Percentiles rank a stretch among this genome's conserved stretches.
phyloP scores from a whole-genome alignment of 2,113 vertebrate species.

The Halcyon malimbica region DNA sequence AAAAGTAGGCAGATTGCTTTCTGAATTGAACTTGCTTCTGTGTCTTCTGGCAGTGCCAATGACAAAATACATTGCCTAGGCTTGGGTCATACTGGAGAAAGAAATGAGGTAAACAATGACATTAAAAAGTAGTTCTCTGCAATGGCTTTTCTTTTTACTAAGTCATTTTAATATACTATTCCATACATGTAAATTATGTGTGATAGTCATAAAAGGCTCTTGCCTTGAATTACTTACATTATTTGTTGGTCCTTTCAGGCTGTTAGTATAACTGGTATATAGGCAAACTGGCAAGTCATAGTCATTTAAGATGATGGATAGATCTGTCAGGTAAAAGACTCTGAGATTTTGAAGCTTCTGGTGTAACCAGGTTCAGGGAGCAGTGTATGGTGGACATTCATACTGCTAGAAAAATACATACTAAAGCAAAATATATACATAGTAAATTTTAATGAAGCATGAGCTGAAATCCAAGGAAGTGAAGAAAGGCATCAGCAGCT shows the following conservation, averaged over 20 bases:
- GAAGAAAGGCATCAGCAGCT: background rate
- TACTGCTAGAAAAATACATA: background rate
- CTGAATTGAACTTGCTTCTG: background rate
- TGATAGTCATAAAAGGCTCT: background rate
- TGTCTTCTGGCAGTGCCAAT: constrained; percentile 17
- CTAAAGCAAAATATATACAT: background rate
- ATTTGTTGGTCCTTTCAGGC: background rate
- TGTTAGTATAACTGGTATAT: background rate
- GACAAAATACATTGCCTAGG: constrained; percentile 38
- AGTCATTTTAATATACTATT: constrained; percentile 18
- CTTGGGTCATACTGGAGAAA: constrained; percentile 19
- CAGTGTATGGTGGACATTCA: background rate
- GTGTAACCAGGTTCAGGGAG: background rate
- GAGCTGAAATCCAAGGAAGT: background rate
- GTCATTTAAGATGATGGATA: background rate
- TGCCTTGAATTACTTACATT: background rate
- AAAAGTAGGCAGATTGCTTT: constrained; percentile 29
- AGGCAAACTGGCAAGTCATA: background rate
- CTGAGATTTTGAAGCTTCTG: background rate
- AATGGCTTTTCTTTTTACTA: constrained; percentile 21
- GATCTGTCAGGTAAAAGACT: background rate
- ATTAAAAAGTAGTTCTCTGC: constrained; percentile 43
- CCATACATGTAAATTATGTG: background rate
- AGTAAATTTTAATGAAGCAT: background rate
- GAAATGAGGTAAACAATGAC: constrained; percentile 26